Base-by-base conservation (phyloP, 53 echinoderm and acorn worm genomes). In the Zoroaster sp. region DNA sequence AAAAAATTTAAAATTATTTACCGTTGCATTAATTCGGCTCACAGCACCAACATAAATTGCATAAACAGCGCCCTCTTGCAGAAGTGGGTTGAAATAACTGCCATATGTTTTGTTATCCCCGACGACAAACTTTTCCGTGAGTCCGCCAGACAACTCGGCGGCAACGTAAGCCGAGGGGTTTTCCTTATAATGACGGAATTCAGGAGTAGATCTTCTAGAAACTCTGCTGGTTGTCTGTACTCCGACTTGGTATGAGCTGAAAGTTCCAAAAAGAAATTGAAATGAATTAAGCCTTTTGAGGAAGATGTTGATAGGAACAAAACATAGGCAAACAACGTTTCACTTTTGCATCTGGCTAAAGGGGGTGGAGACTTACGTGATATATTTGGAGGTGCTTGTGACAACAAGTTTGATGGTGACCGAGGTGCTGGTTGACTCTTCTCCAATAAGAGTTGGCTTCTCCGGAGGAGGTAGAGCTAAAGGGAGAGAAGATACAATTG, bases 41-140 rank as follows among this genome's bases (percentile, higher is more conserved):
- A 70, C 70, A 36, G 70, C 70, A 70, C 47, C 54, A 0, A 79
- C 21, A 3, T 79, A 53, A 30, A 79, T 33, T 0, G 53, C 33
- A 17, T 79, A 79, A 12, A 41, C 35, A 45, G 52, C 59, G 3
- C 35, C 47, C 52, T 47, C 47, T 15, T 49, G 35, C 79, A 79
- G 35, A 33, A 28, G 51, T 30, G 79, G 23, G 31, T 79, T 79
- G 53, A 20, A 55, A 53, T 52, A 79, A 5, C 59, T 31, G 13
- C 51, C 49, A 9, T 49, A 49, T 14, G 31, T 31, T 6, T 79
- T 30, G 33, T 44, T 44, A 52, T 79, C 79, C 12, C 79, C 79
- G 1, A 55, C 79, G n/a, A 79, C 53, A 79, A 79, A 79, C 35
- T 13, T 53, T 53, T 79, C 59, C 18, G 79, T 52, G 1, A 79